Conservation (phyloP, 2,888 invertebrate species). For the Hirtodrosophila trivittata region DNA sequence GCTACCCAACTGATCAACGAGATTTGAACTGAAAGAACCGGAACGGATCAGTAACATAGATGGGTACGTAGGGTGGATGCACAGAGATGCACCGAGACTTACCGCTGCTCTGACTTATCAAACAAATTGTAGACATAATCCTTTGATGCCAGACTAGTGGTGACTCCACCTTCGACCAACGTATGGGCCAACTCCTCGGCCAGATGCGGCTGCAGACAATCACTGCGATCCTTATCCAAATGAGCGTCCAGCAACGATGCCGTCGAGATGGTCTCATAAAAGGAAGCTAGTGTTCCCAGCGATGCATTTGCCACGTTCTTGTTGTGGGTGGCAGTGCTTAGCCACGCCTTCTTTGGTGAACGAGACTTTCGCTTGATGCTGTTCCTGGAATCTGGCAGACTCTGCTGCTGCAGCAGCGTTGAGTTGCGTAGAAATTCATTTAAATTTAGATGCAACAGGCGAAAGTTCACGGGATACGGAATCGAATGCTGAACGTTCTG, state of each 20-base stretch:
- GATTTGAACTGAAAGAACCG: conserved; percentile 84
- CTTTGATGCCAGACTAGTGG: conserved; percentile 72
- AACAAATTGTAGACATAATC: conserved; percentile 80
- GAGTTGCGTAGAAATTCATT: conserved; percentile 65
- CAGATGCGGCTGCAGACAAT: conserved; percentile 73
- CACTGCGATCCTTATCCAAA: conserved; percentile 55
- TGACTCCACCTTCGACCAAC: conserved; percentile 79
- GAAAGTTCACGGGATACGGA: conserved; percentile 81
- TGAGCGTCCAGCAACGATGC: conserved; percentile 79
- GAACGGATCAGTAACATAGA: too few relatives aligned
- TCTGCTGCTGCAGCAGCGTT: conserved; percentile 39
- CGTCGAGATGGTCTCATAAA: conserved; percentile 82
- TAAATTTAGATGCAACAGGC: conserved; percentile 77
- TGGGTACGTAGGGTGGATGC: too few relatives aligned
- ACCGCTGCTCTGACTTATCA: conserved; percentile 73
- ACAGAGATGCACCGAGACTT: too few relatives aligned
- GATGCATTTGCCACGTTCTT: conserved; percentile 63
- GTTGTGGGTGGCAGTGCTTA: conserved; percentile 61
- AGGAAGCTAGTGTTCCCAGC: conserved; percentile 84
- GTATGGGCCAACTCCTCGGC: conserved; percentile 79
- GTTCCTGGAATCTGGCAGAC: conserved; percentile 1
- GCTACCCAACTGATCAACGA: conserved; percentile 84
- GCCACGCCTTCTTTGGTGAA: conserved; percentile 80
- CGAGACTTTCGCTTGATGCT: conserved; percentile 70
- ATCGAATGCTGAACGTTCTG: conserved; percentile 79